Percentiles rank a stretch among this genome's conserved stretches.
phyloP scores from a whole-genome alignment of 2,797 vertebrate species.

The Microctenopoma lineatum region DNA sequence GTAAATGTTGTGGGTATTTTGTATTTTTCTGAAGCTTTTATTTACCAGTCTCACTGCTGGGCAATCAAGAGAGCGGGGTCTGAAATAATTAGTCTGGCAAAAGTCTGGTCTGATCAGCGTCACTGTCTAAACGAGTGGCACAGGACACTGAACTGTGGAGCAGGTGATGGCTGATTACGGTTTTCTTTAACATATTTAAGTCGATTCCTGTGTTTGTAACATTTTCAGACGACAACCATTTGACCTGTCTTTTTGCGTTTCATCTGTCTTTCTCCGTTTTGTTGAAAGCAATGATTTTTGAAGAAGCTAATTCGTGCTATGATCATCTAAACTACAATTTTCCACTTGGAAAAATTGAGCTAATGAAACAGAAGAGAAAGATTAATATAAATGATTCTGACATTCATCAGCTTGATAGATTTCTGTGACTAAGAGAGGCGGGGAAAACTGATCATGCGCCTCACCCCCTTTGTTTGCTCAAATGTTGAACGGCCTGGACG shows the following conservation, averaged over 20 bases:
- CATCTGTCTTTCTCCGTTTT: not conserved
- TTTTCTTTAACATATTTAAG: not conserved
- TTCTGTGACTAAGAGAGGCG: conserved; percentile 31
- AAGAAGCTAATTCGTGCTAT: not conserved
- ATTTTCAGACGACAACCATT: not conserved
- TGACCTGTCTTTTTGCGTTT: not conserved
- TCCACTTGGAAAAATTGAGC: not conserved
- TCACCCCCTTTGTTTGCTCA: conserved; percentile 72
- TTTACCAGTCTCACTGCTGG: conserved; percentile 32
- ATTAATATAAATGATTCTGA: conserved; percentile 35
- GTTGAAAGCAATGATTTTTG: not conserved
- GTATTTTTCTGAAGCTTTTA: conserved; percentile 56
- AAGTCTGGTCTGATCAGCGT: conserved; percentile 63
- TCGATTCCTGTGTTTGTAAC: not conserved
- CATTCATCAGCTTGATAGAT: conserved; percentile 37
- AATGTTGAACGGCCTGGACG: conserved; percentile 46
- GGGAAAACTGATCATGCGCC: conserved; percentile 59
- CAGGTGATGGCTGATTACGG: conserved; percentile 16
- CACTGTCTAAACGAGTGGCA: conserved; percentile 55
- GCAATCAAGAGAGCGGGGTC: conserved; percentile 42
- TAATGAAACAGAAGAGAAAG: conserved; percentile 1
- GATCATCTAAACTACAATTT: not conserved
- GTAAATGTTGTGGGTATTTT: conserved; percentile 34
- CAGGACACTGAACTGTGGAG: conserved; percentile 24
- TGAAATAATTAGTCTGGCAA: conserved; percentile 61